Evolutionary conservation across 2,888 invertebrate genomes (phyloP).

Genomic region (Malthinus seriepunctatus): DNA sequence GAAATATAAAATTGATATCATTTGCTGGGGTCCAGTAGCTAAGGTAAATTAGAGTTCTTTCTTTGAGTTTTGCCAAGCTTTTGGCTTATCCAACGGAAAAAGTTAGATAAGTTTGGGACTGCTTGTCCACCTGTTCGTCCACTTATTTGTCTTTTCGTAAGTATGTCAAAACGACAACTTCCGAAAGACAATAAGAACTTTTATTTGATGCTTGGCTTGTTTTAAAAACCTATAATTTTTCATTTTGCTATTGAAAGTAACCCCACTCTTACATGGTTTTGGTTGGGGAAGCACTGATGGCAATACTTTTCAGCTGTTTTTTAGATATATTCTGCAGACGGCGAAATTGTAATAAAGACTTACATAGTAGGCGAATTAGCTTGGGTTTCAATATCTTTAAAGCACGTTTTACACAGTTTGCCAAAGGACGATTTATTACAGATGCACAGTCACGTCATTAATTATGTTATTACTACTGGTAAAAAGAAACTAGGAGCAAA

Average conservation of each 20-base stretch:
- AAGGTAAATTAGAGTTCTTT: constrained; percentile 24
- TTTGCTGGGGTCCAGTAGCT: constrained; percentile 35
- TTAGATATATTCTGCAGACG: constrained; percentile 29
- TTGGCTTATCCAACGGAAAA: background rate
- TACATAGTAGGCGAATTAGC: constrained; percentile 19
- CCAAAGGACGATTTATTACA: constrained; percentile 15
- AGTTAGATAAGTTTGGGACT: background rate
- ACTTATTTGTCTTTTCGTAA: too few species aligned
- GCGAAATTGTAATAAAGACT: constrained; percentile 22
- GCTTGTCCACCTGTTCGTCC: background rate
- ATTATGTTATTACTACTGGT: constrained; percentile 25
- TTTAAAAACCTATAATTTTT: too few species aligned
- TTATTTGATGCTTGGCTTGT: too few species aligned
- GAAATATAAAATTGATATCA: constrained; percentile 34
- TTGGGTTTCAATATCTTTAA: constrained; percentile 29
- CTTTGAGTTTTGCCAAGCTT: background rate
- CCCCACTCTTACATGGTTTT: too few species aligned
- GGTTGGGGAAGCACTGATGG: too few species aligned
- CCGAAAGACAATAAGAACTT: too few species aligned
- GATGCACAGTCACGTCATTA: constrained; percentile 27
- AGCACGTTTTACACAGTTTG: constrained; percentile 22
- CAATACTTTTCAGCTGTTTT: too few species aligned
- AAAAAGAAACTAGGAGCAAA: constrained; percentile 29
- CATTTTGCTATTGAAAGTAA: too few species aligned
- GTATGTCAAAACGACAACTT: too few species aligned